phyloP scores from a whole-genome alignment of 2,113 vertebrate species.

The Symphodus melops region DNA sequence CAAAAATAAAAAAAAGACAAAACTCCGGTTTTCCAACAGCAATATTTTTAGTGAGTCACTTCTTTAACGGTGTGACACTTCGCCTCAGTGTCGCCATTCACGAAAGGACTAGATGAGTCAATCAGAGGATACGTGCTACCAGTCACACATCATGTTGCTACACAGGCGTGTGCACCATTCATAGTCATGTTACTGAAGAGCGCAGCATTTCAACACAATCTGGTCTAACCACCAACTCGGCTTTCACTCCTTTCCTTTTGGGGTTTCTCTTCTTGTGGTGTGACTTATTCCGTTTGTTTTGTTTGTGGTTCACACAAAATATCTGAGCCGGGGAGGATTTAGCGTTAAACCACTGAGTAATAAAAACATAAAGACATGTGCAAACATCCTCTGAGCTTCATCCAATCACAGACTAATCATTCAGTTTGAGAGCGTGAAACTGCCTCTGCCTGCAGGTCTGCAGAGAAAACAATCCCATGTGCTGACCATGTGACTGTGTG shows the following conservation, averaged over 20 bases:
- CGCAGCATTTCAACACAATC: neutral
- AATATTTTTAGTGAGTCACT: slow-evolving; percentile 10
- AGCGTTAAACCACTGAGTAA: neutral
- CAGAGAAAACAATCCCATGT: slow-evolving; percentile 29
- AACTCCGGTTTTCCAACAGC: neutral
- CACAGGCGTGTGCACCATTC: slow-evolving; percentile 7
- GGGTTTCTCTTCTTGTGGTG: neutral
- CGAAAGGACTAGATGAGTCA: slow-evolving; percentile 25
- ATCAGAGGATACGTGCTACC: slow-evolving; percentile 6
- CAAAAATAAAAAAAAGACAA: too few species aligned
- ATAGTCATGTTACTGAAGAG: neutral
- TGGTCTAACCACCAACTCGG: neutral
- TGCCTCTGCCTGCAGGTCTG: neutral
- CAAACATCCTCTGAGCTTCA: too few species aligned
- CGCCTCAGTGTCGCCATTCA: slow-evolving; percentile 14
- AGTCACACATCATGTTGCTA: slow-evolving; percentile 11
- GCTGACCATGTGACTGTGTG: slow-evolving; percentile 18
- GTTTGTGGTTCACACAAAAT: neutral
- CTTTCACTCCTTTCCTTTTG: slow-evolving; percentile 1
- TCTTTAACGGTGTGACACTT: neutral
- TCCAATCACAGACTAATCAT: neutral
- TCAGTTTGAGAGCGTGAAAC: neutral
- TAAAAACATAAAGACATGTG: too few species aligned
- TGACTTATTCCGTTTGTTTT: neutral
- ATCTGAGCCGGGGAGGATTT: neutral